Base-by-base conservation (phyloP, 2,113 vertebrate genomes). In the Paramisgurnus dabryanus region DNA sequence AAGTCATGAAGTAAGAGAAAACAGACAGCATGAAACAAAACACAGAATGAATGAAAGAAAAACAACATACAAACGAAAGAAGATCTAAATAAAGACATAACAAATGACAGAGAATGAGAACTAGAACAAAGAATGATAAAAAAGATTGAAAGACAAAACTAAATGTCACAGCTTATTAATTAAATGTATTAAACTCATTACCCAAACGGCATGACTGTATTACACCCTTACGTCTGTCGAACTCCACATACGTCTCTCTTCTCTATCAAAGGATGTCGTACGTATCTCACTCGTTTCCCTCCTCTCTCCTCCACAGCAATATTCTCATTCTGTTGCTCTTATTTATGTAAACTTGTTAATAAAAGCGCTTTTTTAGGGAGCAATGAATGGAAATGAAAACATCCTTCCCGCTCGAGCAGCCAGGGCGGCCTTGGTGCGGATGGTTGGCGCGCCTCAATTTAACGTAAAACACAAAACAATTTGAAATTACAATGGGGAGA, bases 381-480 rank as follows among this genome's bases (percentile, higher is more conserved):
- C 81, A 79, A 43, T 40, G 83, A 72, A 82, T 85, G 81, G 87
- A 89, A 89, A 88, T 90, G 87, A 89, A 90, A 90, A 90, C 87
- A 87, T 89, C 88, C 87, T 67, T 45, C 61, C 73, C 67, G 79
- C 78, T 65, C 68, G 49, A 69, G 81, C 69, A 60, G 78, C 10
- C 70, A 58, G 69, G 40, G 66, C 77, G 77, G 78, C 75, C 84
- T 80, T 53, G 67, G 81, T 82, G 76, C 85, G 70, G 89, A 85
- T 85, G 85, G 87, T 78, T 80, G 77, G 84, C 82, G 80, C 41
- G 86, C 86, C 88, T 88, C 90, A 92, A 89, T 91, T 91, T 91
- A 88, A 91, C 83, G 83, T 90, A 90, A 93, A 91, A 93, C 92
- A 93, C 88, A 90, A 93, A 92, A 91, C 88, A 90, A 90, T 93